Evolutionary conservation across 2,797 vertebrate species (phyloP).

Genomic region (Momotus momota): DNA sequence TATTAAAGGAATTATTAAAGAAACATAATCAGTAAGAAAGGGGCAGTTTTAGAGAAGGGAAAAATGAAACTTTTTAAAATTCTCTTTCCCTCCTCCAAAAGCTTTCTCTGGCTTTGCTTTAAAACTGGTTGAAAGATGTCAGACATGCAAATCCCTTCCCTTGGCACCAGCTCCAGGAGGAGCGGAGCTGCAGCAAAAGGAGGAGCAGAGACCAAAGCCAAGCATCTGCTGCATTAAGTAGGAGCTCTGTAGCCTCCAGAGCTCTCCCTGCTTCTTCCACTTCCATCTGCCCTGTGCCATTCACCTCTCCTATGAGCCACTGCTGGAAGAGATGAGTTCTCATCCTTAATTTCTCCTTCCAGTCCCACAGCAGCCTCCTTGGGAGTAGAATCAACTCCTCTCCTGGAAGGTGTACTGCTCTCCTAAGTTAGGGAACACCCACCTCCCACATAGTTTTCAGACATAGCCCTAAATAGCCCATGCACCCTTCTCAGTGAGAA

Average conservation of each 20-base stretch:
- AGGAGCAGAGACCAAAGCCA: background rate
- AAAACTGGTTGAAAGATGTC: slow-evolving; percentile 23
- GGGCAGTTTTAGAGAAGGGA: background rate
- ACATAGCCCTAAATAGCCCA: background rate
- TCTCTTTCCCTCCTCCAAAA: background rate
- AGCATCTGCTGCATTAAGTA: background rate
- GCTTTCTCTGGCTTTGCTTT: background rate
- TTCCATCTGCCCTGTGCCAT: background rate
- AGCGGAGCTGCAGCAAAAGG: background rate
- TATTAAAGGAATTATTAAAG: background rate
- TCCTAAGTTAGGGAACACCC: background rate
- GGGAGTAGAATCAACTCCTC: background rate
- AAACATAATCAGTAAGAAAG: background rate
- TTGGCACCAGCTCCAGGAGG: background rate
- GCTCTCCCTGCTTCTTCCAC: background rate
- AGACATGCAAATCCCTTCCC: slow-evolving; percentile 3
- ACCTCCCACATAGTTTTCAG: rapidly evolving
- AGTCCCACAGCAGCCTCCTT: background rate
- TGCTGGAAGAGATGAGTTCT: background rate
- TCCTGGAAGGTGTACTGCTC: background rate
- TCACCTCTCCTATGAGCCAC: background rate
- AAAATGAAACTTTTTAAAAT: background rate
- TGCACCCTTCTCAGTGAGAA: background rate
- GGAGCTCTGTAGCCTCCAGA: background rate
- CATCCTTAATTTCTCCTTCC: background rate